phyloP scores from a whole-genome alignment of 2,888 invertebrate genomes.

The Diploptera punctata region DNA sequence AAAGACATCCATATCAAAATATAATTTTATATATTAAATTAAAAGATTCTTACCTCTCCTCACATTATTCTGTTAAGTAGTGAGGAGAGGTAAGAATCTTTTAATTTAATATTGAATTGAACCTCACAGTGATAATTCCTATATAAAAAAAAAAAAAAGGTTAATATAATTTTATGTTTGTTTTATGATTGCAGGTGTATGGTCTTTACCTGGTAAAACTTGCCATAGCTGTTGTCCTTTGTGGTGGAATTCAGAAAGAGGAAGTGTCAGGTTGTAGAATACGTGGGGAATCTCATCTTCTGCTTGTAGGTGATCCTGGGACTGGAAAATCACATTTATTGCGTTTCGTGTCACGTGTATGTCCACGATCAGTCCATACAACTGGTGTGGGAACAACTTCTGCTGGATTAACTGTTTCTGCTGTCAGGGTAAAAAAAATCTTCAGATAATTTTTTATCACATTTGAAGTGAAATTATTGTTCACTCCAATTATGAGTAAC shows the following conservation, averaged over 20 bases:
- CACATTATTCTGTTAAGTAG: too few relatives aligned
- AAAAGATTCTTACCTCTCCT: too few relatives aligned
- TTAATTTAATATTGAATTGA: too few relatives aligned
- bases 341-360: conserved; percentile 69
- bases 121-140: too few relatives aligned
- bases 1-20: too few relatives aligned
- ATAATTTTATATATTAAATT: too few relatives aligned
- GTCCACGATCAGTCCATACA: conserved; percentile 80
- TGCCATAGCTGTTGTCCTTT: conserved; percentile 72
- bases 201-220: conserved; percentile 89
- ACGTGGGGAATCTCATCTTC: conserved; percentile 83
- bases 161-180: too few relatives aligned
- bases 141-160: too few relatives aligned
- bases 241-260: conserved; percentile 57
- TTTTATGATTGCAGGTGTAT: conserved; percentile 67
- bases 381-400: conserved; percentile 87
- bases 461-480: too few relatives aligned
- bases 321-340: conserved; percentile 90
- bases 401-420: conserved; percentile 89
- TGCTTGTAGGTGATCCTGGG: conserved; percentile 88
- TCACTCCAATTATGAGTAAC: too few relatives aligned
- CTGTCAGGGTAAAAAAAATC: conserved; percentile 71
- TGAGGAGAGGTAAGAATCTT: too few relatives aligned
- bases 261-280: conserved; percentile 61
- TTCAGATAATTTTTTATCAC: too few relatives aligned